phyloP scores from a whole-genome alignment of 2,888 invertebrate genomes.

The Andrena trimmerana region DNA sequence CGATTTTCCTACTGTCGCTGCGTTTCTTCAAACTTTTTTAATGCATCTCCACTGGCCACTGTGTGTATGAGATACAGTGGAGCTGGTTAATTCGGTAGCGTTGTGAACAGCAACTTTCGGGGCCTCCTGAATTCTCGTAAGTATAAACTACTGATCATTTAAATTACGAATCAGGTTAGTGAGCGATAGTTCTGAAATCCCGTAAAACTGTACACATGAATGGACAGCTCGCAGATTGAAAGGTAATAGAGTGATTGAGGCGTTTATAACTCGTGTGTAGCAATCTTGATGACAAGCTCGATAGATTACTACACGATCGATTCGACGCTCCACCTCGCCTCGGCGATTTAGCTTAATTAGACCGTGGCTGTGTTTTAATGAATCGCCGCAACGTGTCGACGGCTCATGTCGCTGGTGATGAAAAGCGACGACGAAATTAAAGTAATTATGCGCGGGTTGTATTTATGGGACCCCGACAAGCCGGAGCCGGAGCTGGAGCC shows the following conservation, averaged over 20 bases:
- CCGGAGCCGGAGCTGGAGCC: slow-evolving; percentile 1
- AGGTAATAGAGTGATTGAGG: neutral
- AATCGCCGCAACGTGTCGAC: neutral
- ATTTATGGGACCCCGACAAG: slow-evolving; percentile 16
- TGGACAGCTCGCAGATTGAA: neutral
- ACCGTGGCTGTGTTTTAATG: neutral
- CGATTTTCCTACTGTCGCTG: neutral
- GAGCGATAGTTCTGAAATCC: too few species aligned
- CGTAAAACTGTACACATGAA: neutral
- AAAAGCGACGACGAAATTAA: slow-evolving; percentile 21
- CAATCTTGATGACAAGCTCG: neutral
- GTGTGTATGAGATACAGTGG: neutral
- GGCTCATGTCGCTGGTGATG: neutral
- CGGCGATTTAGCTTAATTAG: slow-evolving; percentile 13
- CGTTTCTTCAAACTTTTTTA: neutral
- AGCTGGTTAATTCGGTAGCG: too few species aligned
- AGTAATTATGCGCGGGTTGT: slow-evolving; percentile 28
- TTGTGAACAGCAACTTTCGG: too few species aligned
- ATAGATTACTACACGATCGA: neutral
- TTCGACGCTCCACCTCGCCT: neutral
- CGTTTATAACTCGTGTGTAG: neutral
- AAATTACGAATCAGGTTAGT: too few species aligned
- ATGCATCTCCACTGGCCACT: neutral
- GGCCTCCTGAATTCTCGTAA: too few species aligned
- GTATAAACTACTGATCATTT: too few species aligned